Conservation (phyloP, 2,888 invertebrate genomes). For the Drosophila sordidapex region DNA sequence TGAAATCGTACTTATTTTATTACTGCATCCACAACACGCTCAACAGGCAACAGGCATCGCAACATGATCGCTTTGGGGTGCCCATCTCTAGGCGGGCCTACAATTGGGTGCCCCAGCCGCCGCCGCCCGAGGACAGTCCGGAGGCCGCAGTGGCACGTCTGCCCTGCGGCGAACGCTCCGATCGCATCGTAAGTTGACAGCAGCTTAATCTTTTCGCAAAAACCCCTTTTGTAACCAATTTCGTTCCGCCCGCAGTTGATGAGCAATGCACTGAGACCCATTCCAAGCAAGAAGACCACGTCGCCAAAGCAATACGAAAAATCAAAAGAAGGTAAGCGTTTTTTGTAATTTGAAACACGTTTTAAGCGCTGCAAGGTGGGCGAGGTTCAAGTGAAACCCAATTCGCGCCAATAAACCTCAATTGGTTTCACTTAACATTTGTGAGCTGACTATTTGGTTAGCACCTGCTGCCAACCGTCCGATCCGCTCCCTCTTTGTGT, state of each 20-base stretch:
- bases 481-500: neutral
- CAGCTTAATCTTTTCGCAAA: neutral
- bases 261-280: slow-evolving; percentile 84
- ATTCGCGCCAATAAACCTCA: slow-evolving; percentile 79
- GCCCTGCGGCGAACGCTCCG: slow-evolving; percentile 93
- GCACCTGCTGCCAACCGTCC: neutral
- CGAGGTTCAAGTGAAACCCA: slow-evolving; percentile 73
- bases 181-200: slow-evolving; percentile 87
- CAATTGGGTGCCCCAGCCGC: slow-evolving; percentile 97
- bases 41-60: slow-evolving; percentile 91
- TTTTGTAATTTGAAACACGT: slow-evolving; percentile 56
- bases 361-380: slow-evolving; percentile 48
- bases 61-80: slow-evolving; percentile 95
- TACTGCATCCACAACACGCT: too few species aligned
- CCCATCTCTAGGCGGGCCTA: slow-evolving; percentile 96
- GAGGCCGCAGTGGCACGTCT: slow-evolving; percentile 93
- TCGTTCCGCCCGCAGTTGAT: slow-evolving; percentile 78
- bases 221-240: neutral
- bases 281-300: slow-evolving; percentile 88
- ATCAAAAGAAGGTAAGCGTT: slow-evolving; percentile 84
- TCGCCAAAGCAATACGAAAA: slow-evolving; percentile 87
- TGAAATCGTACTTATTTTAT: neutral
- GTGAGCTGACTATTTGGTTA: slow-evolving; percentile 38
- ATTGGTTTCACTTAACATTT: slow-evolving; percentile 82
- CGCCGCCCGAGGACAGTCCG: slow-evolving; percentile 95